Conservation (phyloP, 1,140 invertebrate genomes). For the Zaprionus ornatus region DNA sequence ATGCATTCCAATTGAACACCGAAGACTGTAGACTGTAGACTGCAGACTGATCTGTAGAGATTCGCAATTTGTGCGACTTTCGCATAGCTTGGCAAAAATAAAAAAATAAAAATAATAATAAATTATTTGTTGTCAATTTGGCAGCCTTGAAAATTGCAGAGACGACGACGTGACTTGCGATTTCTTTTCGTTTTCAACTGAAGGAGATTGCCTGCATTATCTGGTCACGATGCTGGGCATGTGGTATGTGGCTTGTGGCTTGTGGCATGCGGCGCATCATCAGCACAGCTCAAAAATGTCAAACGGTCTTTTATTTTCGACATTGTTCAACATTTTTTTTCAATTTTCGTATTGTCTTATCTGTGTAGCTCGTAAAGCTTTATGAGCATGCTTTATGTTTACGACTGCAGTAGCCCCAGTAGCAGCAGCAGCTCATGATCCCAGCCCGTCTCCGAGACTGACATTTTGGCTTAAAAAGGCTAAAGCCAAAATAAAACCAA, state of each 20-base stretch:
- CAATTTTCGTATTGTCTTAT: conserved; percentile 29
- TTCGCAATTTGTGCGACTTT: conserved; percentile 49
- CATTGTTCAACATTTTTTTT: conserved; percentile 27
- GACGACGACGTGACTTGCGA: conserved; percentile 64
- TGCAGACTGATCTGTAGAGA: conserved; percentile 7
- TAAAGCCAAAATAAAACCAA: conserved; percentile 21
- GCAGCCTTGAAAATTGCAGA: conserved; percentile 53
- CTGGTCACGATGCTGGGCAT: conserved; percentile 43
- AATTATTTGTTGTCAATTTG: conserved; percentile 74
- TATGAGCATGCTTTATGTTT: conserved; percentile 30
- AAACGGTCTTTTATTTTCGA: conserved; percentile 40
- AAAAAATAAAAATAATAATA: conserved; percentile 29
- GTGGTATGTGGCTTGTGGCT: conserved; percentile 33
- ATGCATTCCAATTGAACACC: neutral
- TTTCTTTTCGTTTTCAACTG: conserved; percentile 46
- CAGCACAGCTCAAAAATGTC: conserved; percentile 39
- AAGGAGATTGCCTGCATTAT: conserved; percentile 33
- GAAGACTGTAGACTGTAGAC: neutral
- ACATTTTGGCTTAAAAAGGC: conserved; percentile 65
- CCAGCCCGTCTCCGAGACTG: conserved; percentile 16
- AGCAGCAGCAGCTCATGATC: conserved; percentile 32
- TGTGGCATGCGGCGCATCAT: conserved; percentile 30
- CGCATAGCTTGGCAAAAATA: conserved; percentile 22
- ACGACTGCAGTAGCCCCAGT: conserved; percentile 39
- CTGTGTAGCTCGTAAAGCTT: conserved; percentile 30